These are phyloP conservation scores for Diabrotica virgifera DNA, from an alignment of 1,140 invertebrate species.

Conservation along the genomic window DNA sequence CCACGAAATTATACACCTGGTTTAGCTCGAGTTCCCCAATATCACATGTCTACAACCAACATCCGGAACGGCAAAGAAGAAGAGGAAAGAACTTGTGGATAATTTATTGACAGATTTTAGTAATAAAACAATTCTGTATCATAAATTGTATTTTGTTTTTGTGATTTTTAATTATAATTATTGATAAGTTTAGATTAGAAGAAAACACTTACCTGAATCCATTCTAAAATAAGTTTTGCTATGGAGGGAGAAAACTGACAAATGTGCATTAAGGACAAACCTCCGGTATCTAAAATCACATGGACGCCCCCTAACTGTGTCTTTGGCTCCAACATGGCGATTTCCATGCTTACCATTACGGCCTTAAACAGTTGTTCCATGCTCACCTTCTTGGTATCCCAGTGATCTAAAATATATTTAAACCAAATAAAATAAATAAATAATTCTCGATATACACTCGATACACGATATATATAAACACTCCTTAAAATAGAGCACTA, in stretches of 20 bases:
- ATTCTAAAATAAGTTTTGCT: slow-evolving; percentile 62
- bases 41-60: too few relatives aligned
- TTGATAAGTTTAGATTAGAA: neutral
- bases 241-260: slow-evolving; percentile 68
- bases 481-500: neutral
- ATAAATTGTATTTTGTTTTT: too few relatives aligned
- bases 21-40: too few relatives aligned
- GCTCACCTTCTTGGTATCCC: slow-evolving; percentile 61
- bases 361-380: slow-evolving; percentile 59
- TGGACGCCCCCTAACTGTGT: slow-evolving; percentile 62
- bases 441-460: neutral
- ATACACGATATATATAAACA: neutral
- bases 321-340: slow-evolving; percentile 59
- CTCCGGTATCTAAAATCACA: slow-evolving; percentile 68
- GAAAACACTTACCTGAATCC: slow-evolving; percentile 57
- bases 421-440: neutral
- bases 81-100: too few relatives aligned
- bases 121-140: too few relatives aligned
- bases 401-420: slow-evolving; percentile 51
- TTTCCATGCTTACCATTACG: slow-evolving; percentile 57
- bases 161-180: too few relatives aligned
- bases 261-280: slow-evolving; percentile 62
- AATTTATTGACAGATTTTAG: too few relatives aligned
- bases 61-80: too few relatives aligned
- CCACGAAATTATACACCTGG: too few relatives aligned